A percentile compares a stretch with the other conserved stretches of the same genome.
Evolutionary conservation across 1,140 invertebrate species (phyloP).

Genomic region (Orussus abietinus): DNA sequence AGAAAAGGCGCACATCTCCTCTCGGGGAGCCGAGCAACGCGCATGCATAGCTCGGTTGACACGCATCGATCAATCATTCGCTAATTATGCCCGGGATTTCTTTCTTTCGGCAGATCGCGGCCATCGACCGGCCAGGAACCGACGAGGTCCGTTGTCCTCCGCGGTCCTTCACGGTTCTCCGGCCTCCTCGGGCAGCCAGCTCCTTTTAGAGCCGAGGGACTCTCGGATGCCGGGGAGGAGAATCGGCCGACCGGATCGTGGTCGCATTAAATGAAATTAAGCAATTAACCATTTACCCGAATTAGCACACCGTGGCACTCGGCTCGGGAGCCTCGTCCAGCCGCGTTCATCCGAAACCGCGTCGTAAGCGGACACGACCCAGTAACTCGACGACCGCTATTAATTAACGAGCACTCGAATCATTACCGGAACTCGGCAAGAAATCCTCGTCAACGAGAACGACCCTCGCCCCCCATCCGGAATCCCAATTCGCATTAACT

Average conservation of each 20-base stretch:
- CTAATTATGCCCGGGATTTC: conserved; percentile 50
- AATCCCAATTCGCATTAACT: no score
- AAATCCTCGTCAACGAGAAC: no score
- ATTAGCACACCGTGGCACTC: conserved; percentile 35
- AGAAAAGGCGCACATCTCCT: conserved; percentile 6
- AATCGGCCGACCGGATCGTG: conserved; percentile 23
- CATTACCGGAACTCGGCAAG: conserved; percentile 11
- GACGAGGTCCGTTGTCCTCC: conserved; percentile 18
- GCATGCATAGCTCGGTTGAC: conserved; percentile 44
- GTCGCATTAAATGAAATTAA: conserved; percentile 45
- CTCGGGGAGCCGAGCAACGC: conserved; percentile 27
- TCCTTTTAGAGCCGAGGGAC: not conserved
- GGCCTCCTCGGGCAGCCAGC: conserved; percentile 4
- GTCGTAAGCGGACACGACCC: not conserved
- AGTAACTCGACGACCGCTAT: conserved; percentile 24
- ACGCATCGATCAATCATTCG: conserved; percentile 52
- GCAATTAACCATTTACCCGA: conserved; percentile 48
- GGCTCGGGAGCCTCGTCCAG: no score
- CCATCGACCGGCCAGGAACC: conserved; percentile 27
- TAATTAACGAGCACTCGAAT: conserved; percentile 28
- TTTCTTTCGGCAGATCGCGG: conserved; percentile 37
- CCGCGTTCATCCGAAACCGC: conserved; percentile 20
- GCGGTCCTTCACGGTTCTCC: conserved; percentile 18
- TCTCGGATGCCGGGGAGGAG: not conserved
- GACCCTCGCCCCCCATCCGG: no score